Percentiles rank a stretch among this genome's conserved stretches.
Conservation (phyloP, 2,113 vertebrate species). For the Lycocorax pyrrhopterus region DNA sequence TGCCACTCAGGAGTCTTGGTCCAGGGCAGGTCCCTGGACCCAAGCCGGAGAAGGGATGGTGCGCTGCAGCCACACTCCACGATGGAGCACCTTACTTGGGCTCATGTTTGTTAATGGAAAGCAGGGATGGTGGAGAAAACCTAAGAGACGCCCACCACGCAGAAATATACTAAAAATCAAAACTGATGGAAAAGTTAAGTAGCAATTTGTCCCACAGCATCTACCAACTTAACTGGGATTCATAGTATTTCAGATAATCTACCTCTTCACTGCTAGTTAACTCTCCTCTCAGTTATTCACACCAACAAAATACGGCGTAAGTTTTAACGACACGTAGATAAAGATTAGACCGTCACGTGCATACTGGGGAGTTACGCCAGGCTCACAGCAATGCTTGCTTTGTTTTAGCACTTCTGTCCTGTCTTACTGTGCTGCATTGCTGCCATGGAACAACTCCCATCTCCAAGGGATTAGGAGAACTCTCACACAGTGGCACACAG, state of each 20-base stretch:
- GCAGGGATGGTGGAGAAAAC: background rate
- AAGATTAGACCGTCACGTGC: background rate
- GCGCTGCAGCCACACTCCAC: accelerated
- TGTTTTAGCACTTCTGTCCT: background rate
- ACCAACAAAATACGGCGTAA: background rate
- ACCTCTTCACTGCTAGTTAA: background rate
- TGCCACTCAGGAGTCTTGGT: accelerated
- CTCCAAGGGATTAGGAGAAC: background rate
- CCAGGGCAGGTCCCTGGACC: background rate
- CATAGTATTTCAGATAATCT: too few species aligned
- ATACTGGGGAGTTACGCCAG: background rate
- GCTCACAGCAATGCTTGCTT: background rate
- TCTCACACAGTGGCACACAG: background rate
- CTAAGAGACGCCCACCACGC: accelerated
- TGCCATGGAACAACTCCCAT: background rate
- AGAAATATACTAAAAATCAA: background rate
- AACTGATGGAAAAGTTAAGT: background rate
- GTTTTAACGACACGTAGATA: background rate
- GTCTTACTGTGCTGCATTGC: background rate
- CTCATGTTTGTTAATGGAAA: background rate
- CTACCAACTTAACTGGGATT: too few species aligned
- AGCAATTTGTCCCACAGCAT: background rate
- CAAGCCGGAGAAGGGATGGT: accelerated
- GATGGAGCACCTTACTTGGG: accelerated
- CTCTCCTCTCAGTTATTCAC: background rate